Conservation (phyloP, 2,888 invertebrate species). For the Alcis repandata region DNA sequence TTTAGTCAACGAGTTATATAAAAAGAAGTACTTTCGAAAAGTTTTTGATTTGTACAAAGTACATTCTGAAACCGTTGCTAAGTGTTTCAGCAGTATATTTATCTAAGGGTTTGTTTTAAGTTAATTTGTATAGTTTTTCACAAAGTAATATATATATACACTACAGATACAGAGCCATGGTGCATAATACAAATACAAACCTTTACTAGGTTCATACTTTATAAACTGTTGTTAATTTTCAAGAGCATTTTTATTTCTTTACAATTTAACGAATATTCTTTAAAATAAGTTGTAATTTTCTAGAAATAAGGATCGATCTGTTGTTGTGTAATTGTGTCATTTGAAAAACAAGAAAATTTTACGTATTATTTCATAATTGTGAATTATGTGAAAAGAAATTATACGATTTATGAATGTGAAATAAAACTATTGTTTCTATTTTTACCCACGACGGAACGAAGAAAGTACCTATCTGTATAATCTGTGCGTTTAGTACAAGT, state of each 20-base stretch:
- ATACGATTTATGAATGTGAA: constrained; percentile 82
- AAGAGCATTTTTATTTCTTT: constrained; percentile 39
- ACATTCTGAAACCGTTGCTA: too few species aligned
- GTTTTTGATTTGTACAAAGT: too few species aligned
- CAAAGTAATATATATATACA: background rate
- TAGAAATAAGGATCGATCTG: constrained; percentile 58
- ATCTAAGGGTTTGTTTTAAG: too few species aligned
- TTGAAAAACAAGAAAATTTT: constrained; percentile 57
- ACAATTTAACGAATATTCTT: constrained; percentile 49
- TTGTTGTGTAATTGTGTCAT: constrained; percentile 60
- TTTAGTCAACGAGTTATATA: too few species aligned
- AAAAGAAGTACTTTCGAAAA: too few species aligned
- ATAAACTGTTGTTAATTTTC: background rate
- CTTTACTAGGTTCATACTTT: background rate
- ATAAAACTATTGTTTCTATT: constrained; percentile 36
- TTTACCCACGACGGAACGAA: too few species aligned
- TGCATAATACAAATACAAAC: constrained; percentile 24
- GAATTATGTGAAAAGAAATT: constrained; percentile 68
- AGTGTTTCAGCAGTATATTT: too few species aligned
- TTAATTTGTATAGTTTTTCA: too few species aligned
- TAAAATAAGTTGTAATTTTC: constrained; percentile 46
- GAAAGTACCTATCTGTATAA: too few species aligned
- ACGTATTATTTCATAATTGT: constrained; percentile 67
- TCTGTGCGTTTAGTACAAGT: too few species aligned
- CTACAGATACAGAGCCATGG: constrained; percentile 3